Percentiles rank a stretch among this genome's conserved stretches.
Conservation (phyloP, 2,888 invertebrate genomes). For the Trichopoda pennipes region DNA sequence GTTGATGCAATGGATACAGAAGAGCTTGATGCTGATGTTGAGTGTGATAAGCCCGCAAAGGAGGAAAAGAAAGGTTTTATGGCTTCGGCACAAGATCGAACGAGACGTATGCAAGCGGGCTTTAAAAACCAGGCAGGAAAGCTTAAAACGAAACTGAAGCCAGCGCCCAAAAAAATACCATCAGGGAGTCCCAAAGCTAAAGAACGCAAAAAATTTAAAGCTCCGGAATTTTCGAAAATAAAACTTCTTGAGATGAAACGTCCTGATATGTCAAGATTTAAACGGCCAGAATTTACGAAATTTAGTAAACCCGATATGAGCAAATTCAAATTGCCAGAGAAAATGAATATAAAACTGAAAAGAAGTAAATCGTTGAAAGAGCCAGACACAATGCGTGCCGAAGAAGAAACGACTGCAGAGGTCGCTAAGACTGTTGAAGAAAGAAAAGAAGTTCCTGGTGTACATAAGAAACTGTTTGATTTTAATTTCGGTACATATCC, state of each 20-base stretch:
- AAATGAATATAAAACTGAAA: conserved; percentile 83
- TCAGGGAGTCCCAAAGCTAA: conserved; percentile 79
- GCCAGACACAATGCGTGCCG: conserved; percentile 71
- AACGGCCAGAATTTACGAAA: conserved; percentile 81
- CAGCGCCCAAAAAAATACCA: conserved; percentile 76
- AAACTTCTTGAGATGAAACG: conserved; percentile 81
- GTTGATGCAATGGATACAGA: conserved; percentile 46
- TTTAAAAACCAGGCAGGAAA: conserved; percentile 87
- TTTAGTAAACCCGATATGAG: conserved; percentile 83
- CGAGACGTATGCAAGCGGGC: conserved; percentile 84
- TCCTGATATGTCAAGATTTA: conserved; percentile 82
- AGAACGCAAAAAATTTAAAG: conserved; percentile 78
- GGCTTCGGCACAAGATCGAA: conserved; percentile 82
- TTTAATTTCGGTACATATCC: conserved; percentile 90
- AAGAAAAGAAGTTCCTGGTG: conserved; percentile 82
- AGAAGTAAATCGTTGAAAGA: conserved; percentile 81
- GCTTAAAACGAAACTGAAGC: conserved; percentile 85
- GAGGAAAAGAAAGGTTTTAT: conserved; percentile 80
- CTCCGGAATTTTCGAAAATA: conserved; percentile 80
- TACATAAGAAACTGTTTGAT: conserved; percentile 84
- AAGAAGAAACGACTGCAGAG: conserved; percentile 78
- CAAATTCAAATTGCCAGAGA: conserved; percentile 84
- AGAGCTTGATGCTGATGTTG: conserved; percentile 84
- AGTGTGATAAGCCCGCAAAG: conserved; percentile 79
- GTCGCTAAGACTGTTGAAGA: conserved; percentile 82